Evolutionary conservation across 2,113 vertebrate species (phyloP).

Genomic region (Lepus europaeus): DNA sequence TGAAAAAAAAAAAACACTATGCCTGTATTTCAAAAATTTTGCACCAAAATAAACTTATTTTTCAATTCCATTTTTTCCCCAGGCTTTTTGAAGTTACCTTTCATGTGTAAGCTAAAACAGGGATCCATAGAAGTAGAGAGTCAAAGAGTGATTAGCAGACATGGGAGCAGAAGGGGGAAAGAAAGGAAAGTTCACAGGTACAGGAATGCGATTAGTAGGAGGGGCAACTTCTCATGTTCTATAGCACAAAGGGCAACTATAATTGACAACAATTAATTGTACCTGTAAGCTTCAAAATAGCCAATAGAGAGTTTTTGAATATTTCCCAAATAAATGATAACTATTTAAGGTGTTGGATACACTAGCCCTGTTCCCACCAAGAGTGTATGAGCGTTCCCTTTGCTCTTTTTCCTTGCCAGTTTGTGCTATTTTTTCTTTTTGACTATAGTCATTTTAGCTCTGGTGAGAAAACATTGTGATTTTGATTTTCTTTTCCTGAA

Average conservation of each 20-base stretch:
- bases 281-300: background rate
- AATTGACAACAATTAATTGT: background rate
- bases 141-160: background rate
- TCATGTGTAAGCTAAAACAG: too few species aligned
- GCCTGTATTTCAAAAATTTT: too few species aligned
- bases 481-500: background rate
- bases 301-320: background rate
- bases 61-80: too few species aligned
- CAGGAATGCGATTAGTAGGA: too few species aligned
- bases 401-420: background rate
- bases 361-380: background rate
- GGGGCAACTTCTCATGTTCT: background rate
- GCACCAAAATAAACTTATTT: too few species aligned
- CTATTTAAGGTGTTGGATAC: background rate
- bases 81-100: too few species aligned
- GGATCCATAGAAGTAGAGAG: background rate
- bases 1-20: too few species aligned
- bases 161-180: too few species aligned
- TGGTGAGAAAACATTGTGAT: background rate
- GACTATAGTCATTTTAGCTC: background rate
- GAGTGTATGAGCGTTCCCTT: background rate
- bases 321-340: background rate
- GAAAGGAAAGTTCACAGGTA: background rate
- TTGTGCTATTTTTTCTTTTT: background rate
- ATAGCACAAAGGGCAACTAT: background rate